These are phyloP conservation scores for Petrocephalus zakoni DNA, from an alignment of 2,113 vertebrate genomes.

Conservation along the genomic window DNA sequence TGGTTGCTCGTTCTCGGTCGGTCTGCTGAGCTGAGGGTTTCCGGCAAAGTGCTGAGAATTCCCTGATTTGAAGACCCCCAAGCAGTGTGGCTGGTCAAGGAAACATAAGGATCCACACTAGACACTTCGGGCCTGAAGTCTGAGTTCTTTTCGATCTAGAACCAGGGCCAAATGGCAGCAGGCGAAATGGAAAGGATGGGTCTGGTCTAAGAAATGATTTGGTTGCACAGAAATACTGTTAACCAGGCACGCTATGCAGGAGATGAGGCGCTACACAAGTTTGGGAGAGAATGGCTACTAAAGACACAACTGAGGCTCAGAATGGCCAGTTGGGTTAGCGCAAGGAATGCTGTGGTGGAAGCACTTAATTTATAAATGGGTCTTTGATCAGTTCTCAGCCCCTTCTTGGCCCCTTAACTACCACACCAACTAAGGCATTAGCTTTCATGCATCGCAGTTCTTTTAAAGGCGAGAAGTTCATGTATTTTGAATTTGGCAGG, in stretches of 20 bases:
- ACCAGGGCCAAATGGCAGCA: not conserved
- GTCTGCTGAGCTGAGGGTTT: not conserved
- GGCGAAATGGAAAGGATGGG: not conserved
- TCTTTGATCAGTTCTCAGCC: not conserved
- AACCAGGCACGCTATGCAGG: not conserved
- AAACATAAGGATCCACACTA: not conserved
- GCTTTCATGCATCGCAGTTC: not conserved
- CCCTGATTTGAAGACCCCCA: not conserved
- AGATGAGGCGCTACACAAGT: not conserved
- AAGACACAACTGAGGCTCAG: not conserved
- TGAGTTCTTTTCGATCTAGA: not conserved
- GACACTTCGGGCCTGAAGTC: not conserved
- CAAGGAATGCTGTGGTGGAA: not conserved
- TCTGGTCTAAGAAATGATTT: not conserved
- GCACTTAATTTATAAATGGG: not conserved
- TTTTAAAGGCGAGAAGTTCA: not conserved
- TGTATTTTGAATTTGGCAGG: not conserved
- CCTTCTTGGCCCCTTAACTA: not conserved
- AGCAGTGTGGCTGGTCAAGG: not conserved
- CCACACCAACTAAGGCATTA: not conserved
- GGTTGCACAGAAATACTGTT: not conserved
- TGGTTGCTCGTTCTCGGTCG: not conserved
- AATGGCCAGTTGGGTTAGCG: not conserved
- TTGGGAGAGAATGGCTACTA: not conserved
- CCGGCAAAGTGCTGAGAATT: not conserved